These are phyloP conservation scores for Brachyhypopomus occidentalis DNA, from an alignment of 2,113 vertebrate species.

Conservation along the genomic window DNA sequence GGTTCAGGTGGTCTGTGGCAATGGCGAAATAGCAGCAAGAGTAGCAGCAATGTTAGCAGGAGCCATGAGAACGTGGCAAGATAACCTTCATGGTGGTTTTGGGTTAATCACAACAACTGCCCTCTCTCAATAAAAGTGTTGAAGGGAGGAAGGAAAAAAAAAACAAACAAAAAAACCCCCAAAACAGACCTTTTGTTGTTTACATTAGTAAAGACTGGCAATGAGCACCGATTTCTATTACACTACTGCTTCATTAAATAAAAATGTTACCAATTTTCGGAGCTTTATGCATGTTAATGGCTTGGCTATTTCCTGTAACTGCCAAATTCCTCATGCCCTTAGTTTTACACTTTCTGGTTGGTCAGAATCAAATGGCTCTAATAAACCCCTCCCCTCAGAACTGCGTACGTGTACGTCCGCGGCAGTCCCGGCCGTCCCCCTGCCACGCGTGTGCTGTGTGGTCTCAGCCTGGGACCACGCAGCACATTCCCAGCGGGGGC, in stretches of 20 bases:
- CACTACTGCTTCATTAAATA: no score
- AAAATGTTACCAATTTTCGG: no score
- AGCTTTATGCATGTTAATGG: no score
- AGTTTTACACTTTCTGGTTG: neutral
- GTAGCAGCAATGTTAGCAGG: conserved; percentile 75
- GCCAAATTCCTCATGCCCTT: neutral
- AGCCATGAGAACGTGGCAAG: conserved; percentile 78
- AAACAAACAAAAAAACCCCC: neutral
- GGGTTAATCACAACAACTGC: neutral
- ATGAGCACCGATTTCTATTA: no score
- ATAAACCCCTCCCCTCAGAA: neutral
- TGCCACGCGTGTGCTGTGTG: no score
- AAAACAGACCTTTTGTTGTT: neutral
- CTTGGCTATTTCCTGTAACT: no score
- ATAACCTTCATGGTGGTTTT: conserved; percentile 15
- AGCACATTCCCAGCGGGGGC: conserved; percentile 41
- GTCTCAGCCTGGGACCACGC: conserved; percentile 38
- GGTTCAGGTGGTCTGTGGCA: conserved; percentile 62
- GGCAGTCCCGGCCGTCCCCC: neutral
- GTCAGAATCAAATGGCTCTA: neutral
- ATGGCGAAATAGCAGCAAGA: conserved; percentile 83
- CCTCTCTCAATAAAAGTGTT: neutral
- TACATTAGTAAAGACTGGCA: neutral
- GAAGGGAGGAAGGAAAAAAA: neutral
- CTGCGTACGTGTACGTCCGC: conserved; percentile 44